Evolutionary conservation across 2,113 vertebrate genomes (phyloP), one percentile per base, ranked within the genome.

Genomic region (Orycteropus afer): DNA sequence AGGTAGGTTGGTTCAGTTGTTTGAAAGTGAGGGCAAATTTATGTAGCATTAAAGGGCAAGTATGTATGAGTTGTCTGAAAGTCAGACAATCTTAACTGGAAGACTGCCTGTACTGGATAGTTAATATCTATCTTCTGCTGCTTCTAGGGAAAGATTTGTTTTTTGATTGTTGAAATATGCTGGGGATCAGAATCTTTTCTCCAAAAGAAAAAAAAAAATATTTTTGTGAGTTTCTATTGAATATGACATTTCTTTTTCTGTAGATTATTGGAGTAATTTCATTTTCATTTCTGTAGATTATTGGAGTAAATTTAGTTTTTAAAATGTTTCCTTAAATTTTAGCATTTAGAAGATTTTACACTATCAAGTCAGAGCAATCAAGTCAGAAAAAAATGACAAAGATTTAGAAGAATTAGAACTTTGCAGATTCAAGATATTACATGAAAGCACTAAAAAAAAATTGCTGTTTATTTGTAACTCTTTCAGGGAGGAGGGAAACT

Each of bases 231-330:
- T 85, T 80, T 86, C 7, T 29, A 4, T 87, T 61, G 14, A 82
- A 93, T 73, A 61, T 80, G 40, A 59, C 25, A 59, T 93, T 69
- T 88, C 6, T 74, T 76, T 47, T 85, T 90, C 37, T 92, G 13
- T 85, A 73, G 69, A 61, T 89, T 5, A 65, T 57, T 57, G 55
- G 55, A 57, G 55, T 57, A 57, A 57, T n/a, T n/a, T n/a, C n/a
- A n/a, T n/a, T n/a, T n/a, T n/a, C n/a, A n/a, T 45, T 83, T 89
- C n/a, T 92, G 18, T 86, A 73, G 71, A 63, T 93, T 6, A 65
- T 63, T 89, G 73, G 37, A 89, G 15, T 25, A 89, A 63, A 67
- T 85, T 89, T 80, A 79, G 32, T 76, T 86, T 92, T 86, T 49
- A 67, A 86, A 63, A 61, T 53, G 47, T 53, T 51, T 78, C 22